phyloP scores from a whole-genome alignment of 2,888 invertebrate species.

The Podotricha telesiphe region DNA sequence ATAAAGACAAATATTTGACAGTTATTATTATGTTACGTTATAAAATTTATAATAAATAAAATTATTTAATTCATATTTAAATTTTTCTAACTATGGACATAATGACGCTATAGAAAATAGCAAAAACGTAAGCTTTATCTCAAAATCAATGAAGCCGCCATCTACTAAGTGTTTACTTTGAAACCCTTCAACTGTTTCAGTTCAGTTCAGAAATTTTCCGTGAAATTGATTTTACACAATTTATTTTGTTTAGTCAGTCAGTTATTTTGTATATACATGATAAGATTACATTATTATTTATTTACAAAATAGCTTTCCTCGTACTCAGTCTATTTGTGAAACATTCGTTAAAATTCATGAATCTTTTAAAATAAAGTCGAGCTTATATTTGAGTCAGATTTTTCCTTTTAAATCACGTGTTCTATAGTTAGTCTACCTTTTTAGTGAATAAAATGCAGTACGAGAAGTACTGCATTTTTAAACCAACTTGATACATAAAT shows the following conservation, averaged over 20 bases:
- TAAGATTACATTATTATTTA: background rate
- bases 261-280: too few species aligned
- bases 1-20: too few species aligned
- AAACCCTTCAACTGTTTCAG: constrained; percentile 6
- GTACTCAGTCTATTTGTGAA: background rate
- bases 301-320: background rate
- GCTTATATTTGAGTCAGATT: background rate
- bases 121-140: constrained; percentile 12
- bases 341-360: background rate
- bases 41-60: background rate
- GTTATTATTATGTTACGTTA: background rate
- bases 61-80: background rate
- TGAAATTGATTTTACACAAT: background rate
- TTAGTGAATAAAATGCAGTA: too few species aligned
- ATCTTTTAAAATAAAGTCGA: background rate
- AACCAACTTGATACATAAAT: background rate
- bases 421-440: background rate
- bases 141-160: constrained; percentile 16
- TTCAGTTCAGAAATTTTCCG: background rate
- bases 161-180: constrained; percentile 14
- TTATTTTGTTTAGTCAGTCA: too few species aligned
- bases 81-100: background rate
- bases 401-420: background rate
- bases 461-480: constrained; percentile 9
- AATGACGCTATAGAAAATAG: constrained; percentile 11